Evolutionary conservation across 2,888 invertebrate genomes (phyloP).

Genomic region (Ophonus ardosiacus): DNA sequence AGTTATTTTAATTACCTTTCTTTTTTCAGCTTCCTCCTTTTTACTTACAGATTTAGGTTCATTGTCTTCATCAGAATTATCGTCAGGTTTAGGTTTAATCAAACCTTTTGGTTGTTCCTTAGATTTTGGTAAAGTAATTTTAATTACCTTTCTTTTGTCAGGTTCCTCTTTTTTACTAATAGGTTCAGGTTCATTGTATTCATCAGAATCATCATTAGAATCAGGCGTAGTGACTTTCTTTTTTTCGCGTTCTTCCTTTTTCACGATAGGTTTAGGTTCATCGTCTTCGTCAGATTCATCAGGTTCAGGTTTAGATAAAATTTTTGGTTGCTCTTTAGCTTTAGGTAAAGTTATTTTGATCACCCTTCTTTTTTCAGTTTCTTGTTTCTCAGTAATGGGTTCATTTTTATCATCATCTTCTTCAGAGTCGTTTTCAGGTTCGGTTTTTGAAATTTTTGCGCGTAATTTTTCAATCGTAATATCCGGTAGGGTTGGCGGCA

Average conservation of each 20-base stretch:
- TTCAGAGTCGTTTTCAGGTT: slow-evolving; percentile 67
- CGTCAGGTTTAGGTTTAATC: no score
- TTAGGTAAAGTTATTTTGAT: slow-evolving; percentile 69
- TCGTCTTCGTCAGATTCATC: neutral
- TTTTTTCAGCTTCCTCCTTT: slow-evolving; percentile 45
- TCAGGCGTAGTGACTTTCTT: no score
- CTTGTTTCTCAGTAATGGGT: slow-evolving; percentile 17
- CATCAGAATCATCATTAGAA: no score
- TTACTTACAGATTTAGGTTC: slow-evolving; percentile 44
- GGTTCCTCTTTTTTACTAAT: slow-evolving; percentile 51
- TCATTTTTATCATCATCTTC: slow-evolving; percentile 36
- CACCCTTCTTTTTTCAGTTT: slow-evolving; percentile 54
- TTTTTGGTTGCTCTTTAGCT: slow-evolving; percentile 64
- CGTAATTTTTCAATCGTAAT: slow-evolving; percentile 56
- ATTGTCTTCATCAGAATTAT: no score
- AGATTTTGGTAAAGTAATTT: slow-evolving; percentile 48
- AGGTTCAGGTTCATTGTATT: neutral
- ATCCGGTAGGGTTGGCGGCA: slow-evolving; percentile 45
- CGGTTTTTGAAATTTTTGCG: slow-evolving; percentile 72
- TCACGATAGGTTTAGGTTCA: neutral
- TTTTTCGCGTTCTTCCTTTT: slow-evolving; percentile 8
- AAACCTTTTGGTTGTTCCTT: slow-evolving; percentile 44
- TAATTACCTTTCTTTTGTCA: slow-evolving; percentile 44
- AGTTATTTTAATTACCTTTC: neutral
- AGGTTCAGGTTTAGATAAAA: neutral